Evolutionary conservation across 2,113 vertebrate genomes (phyloP).

Genomic region (Megaceryle torquata): DNA sequence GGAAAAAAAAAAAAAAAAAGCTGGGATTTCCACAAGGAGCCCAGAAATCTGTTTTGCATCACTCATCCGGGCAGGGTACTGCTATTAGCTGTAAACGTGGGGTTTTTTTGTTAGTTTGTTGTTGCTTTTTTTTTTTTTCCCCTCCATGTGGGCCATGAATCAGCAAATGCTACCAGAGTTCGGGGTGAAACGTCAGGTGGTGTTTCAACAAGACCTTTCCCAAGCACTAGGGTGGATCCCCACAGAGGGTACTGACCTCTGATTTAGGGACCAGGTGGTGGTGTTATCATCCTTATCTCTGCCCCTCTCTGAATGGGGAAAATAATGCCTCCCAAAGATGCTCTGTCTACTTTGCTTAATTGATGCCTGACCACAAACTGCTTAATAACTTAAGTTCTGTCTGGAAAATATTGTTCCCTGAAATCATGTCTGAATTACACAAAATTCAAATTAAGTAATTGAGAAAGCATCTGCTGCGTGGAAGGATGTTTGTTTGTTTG

Average conservation of each 20-base stretch:
- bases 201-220: conserved; percentile 77
- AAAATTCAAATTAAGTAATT: conserved; percentile 73
- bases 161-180: conserved; percentile 75
- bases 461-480: conserved; percentile 63
- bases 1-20: neutral
- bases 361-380: conserved; percentile 62
- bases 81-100: conserved; percentile 29
- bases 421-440: conserved; percentile 66
- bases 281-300: neutral
- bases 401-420: conserved; percentile 74
- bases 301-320: neutral
- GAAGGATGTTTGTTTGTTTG: conserved; percentile 45
- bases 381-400: conserved; percentile 65
- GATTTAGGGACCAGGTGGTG: neutral
- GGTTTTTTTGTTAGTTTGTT: no score
- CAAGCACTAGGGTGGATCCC: conserved; percentile 68
- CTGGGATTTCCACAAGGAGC: conserved; percentile 47
- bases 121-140: conserved; percentile 36
- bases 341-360: conserved; percentile 47
- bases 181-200: conserved; percentile 79
- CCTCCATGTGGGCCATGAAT: conserved; percentile 77
- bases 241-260: conserved; percentile 56
- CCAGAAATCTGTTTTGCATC: conserved; percentile 48
- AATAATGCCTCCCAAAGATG: conserved; percentile 20
- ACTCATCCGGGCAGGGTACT: conserved; percentile 23